Evolutionary conservation across 1,140 invertebrate genomes (phyloP), one percentile per base, ranked within the genome.

Genomic region (Drosophila burlai): DNA sequence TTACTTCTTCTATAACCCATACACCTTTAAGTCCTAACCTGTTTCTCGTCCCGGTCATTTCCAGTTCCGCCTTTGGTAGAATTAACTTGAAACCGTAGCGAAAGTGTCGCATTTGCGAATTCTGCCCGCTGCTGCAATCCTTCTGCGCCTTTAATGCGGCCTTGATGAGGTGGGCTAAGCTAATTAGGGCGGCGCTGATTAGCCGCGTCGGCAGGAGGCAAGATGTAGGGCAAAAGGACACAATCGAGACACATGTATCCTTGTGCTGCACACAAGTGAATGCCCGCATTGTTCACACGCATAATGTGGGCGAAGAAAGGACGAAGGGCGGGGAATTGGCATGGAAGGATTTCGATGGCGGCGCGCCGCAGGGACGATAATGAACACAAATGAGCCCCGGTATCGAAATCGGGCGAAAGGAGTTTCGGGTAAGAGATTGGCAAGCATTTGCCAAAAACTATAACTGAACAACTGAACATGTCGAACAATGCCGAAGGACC

Each of bases 341-440:
- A n/a, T 49, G 55, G 63, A 77, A 77, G 75, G 75, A 77, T 77
- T 68, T n/a, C 24, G 74, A 67, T 89, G 83, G 84, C 84, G 83
- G 83, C 83, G 84, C 84, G 84, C 84, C 84, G 84, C 84, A 87
- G 77, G 77, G 84, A 84, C 84, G 81, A 87, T 87, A 87, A 87
- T 87, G 84, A 89, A 87, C 84, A 87, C 84, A 87, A 87, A 87
- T 87, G 84, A 87, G 84, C 63, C 66, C 34, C 24, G 67, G 63
- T 29, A 68, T 68, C 64, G 67, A 29, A 69, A 71, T 55, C 58
- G 59, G 58, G 62, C 84, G 68, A 87, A 87, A 87, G 73, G 84
- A 89, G 81, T 89, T 89, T 83, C 73, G 59, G 77, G 43, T 64
- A 79, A 64, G 61, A 65, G 79, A 83, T 81, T 87, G 73, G 84